Percentiles rank a stretch among this genome's conserved stretches.
phyloP scores from a whole-genome alignment of 23 tunicate species.

The Trididemnum miniatum region DNA sequence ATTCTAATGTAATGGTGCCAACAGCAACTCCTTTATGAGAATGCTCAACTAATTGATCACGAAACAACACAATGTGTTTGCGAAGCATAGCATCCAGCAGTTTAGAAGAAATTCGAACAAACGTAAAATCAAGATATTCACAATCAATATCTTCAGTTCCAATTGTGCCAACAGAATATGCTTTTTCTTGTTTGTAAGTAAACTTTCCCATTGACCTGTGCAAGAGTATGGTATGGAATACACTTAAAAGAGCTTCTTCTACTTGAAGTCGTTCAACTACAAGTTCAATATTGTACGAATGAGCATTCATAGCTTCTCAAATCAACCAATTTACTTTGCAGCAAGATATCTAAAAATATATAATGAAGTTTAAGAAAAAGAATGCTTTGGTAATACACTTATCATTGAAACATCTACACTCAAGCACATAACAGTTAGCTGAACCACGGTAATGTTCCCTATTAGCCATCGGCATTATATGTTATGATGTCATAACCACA shows the following conservation, averaged over 20 bases:
- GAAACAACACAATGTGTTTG: conserved; percentile 53
- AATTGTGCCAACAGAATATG: conserved; percentile 71
- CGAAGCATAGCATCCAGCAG: conserved; percentile 32
- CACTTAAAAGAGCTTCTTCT: conserved; percentile 75
- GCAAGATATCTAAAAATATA: too few relatives aligned
- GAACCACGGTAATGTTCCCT: too few relatives aligned
- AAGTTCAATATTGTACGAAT: conserved; percentile 54
- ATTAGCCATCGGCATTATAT: too few relatives aligned
- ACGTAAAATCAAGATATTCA: conserved; percentile 82
- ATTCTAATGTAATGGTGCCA: conserved; percentile 79
- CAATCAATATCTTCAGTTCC: conserved; percentile 90
- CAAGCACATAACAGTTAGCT: too few relatives aligned
- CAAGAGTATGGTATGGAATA: conserved; percentile 65
- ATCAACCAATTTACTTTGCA: too few relatives aligned
- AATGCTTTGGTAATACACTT: too few relatives aligned
- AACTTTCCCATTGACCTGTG: conserved; percentile 87
- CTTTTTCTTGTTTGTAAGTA: conserved; percentile 56
- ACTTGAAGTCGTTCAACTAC: conserved; percentile 69
- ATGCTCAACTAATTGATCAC: conserved; percentile 55
- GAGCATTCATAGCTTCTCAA: conserved; percentile 98
- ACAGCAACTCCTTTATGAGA: conserved; percentile 31
- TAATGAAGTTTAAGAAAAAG: too few relatives aligned
- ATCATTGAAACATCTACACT: too few relatives aligned
- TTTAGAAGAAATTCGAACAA: conserved; percentile 59
- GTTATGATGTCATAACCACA: too few relatives aligned